A percentile compares a stretch with the other conserved stretches of the same genome.
phyloP scores from a whole-genome alignment of 2,113 vertebrate species.

The Cryptomyrus ogoouensis region DNA sequence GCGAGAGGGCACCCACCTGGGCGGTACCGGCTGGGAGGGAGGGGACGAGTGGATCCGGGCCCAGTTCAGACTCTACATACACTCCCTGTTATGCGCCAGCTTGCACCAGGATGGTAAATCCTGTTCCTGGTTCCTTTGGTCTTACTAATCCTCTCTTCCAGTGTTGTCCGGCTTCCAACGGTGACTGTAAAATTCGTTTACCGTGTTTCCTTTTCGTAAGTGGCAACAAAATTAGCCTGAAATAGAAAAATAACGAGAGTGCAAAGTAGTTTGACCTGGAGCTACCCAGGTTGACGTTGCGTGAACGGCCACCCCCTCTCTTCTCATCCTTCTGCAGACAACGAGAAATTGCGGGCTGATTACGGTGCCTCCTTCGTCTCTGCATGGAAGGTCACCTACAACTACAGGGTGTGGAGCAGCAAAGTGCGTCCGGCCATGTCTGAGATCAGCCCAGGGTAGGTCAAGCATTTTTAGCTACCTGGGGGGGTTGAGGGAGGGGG shows the following conservation, averaged over 20 bases:
- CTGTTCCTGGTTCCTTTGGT: neutral
- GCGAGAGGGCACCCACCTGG: slow-evolving; percentile 87
- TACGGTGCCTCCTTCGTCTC: slow-evolving; percentile 75
- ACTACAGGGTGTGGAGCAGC: slow-evolving; percentile 90
- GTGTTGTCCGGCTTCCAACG: neutral
- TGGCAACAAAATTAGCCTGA: neutral
- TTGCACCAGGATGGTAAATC: slow-evolving; percentile 68
- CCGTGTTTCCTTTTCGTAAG: neutral
- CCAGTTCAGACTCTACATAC: slow-evolving; percentile 87
- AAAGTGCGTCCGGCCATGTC: slow-evolving; percentile 83
- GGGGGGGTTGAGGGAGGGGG: neutral
- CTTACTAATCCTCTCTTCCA: neutral
- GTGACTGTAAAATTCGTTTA: neutral
- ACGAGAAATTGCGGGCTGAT: slow-evolving; percentile 81
- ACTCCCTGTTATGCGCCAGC: slow-evolving; percentile 78
- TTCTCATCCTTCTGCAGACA: slow-evolving; percentile 64
- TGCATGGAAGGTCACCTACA: slow-evolving; percentile 90
- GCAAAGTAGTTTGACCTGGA: neutral
- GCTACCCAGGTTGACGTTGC: neutral
- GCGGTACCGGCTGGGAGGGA: slow-evolving; percentile 97
- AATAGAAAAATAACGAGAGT: neutral
- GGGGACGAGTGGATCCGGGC: slow-evolving; percentile 97
- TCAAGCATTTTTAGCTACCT: neutral
- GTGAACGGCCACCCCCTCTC: neutral
- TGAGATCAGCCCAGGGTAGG: slow-evolving; percentile 82